phyloP scores from a whole-genome alignment of 2,113 vertebrate genomes.

The Chloroceryle aenea region DNA sequence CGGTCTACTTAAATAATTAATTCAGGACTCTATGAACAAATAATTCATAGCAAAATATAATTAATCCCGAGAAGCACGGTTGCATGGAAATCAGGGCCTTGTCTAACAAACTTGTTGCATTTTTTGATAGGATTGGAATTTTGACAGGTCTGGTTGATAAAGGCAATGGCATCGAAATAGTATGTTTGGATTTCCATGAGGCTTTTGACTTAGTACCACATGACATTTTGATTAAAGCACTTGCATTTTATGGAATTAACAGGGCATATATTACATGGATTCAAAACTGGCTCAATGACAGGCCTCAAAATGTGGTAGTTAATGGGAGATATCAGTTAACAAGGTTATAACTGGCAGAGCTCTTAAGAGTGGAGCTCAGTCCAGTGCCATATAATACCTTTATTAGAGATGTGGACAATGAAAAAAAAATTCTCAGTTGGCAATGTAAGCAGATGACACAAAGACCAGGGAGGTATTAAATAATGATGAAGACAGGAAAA shows the following conservation, averaged over 20 bases:
- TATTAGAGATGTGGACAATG: background rate
- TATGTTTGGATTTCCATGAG: background rate
- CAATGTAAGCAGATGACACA: background rate
- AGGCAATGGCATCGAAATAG: background rate
- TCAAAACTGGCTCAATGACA: slow-evolving; percentile 36
- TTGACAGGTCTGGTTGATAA: background rate
- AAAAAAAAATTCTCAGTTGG: background rate
- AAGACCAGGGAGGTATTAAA: background rate
- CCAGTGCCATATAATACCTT: background rate
- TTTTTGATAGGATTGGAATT: background rate
- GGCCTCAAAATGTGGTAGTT: background rate
- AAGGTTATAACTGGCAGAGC: background rate
- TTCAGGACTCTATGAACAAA: slow-evolving; percentile 39
- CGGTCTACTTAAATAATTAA: slow-evolving; percentile 58
- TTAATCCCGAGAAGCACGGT: background rate
- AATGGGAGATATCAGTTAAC: slow-evolving; percentile 40
- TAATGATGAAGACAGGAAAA: background rate
- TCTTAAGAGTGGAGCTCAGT: background rate
- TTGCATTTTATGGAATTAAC: slow-evolving; percentile 55
- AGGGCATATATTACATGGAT: slow-evolving; percentile 43
- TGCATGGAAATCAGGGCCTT: background rate
- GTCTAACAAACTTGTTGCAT: background rate
- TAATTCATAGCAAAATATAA: slow-evolving; percentile 52
- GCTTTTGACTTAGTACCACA: background rate
- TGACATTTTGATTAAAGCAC: slow-evolving; percentile 43